These are phyloP conservation scores for Torymus aiolomorphi DNA, from an alignment of 2,888 invertebrate genomes.

Conservation along the genomic window DNA sequence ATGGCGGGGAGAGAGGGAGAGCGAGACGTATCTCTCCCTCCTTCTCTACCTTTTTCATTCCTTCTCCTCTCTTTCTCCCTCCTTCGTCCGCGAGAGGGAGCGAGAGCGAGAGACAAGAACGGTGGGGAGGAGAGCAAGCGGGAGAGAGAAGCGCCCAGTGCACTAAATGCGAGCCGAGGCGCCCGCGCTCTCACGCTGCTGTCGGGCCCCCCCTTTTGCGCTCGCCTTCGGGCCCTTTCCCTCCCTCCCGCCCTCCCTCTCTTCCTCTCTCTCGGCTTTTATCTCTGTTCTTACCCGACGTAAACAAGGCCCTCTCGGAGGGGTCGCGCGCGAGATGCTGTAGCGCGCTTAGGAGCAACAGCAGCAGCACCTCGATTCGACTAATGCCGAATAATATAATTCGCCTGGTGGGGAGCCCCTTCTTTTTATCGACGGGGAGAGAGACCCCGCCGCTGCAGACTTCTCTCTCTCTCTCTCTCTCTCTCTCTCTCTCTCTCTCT, in stretches of 20 bases:
- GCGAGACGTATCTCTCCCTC: conserved; percentile 55
- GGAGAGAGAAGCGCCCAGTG: conserved; percentile 62
- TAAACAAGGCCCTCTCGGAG: conserved; percentile 67
- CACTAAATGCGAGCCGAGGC: conserved; percentile 55
- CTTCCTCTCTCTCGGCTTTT: conserved; percentile 54
- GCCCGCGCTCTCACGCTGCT: conserved; percentile 53
- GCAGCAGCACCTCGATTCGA: no score
- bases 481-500: conserved; percentile 16
- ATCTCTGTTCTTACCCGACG: conserved; percentile 64
- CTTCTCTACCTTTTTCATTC: conserved; percentile 58
- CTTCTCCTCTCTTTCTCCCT: conserved; percentile 39
- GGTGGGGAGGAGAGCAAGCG: conserved; percentile 49
- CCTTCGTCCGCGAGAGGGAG: conserved; percentile 8
- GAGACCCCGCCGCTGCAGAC: neutral
- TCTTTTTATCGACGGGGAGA: neutral
- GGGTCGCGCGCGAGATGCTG: conserved; percentile 47
- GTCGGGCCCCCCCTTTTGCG: conserved; percentile 18
- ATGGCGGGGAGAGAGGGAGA: conserved; percentile 67
- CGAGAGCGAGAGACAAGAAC: conserved; percentile 31
- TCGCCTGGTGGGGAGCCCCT: no score
- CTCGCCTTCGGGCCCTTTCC: conserved; percentile 45
- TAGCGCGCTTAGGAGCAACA: no score
- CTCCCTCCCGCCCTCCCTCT: conserved; percentile 13
- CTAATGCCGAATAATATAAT: no score
- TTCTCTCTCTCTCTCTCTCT: conserved; percentile 15